Evolutionary conservation across 2,888 invertebrate species (phyloP), one percentile per base, ranked within the genome.

Genomic region (Caenorhabditis sulstoni): DNA sequence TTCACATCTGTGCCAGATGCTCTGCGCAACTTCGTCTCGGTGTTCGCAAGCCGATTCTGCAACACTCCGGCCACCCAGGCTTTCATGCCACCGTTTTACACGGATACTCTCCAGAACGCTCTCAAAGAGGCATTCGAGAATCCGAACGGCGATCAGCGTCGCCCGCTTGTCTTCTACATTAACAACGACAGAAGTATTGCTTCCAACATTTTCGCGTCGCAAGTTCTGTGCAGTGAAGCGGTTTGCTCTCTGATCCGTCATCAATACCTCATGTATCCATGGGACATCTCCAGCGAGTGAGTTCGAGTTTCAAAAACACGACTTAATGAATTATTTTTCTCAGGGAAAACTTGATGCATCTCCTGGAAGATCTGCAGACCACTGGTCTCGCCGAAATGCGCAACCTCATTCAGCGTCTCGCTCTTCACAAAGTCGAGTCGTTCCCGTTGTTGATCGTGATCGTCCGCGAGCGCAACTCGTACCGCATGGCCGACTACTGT

Each of bases 131-230:
- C 84, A 4, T 85, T 85, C 62, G 83, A 85, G 8, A 55, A 74
- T 41, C 76, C 79, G 4, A 76, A 74, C 41, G 62, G 73, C 4
- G 58, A 68, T 22, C 85, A 97, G 95, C 94, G 97, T 84, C 95
- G 95, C 92, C 93, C 97, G 74, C 92, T 99, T 85, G 97, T 96
- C 20, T 93, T 99, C 78, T 99, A 99, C 92, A 93, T 99, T 35
- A 98, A 99, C 91, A 96, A 98, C 91, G 98, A 98, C 91, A 94
- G 94, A 83, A 96, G 97, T 87, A 96, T 98, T 71, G 92, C 96
- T 86, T 94, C 96, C 44, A 97, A 99, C 92, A 97, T 98, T 83
- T 99, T 98, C 59, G 81, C 84, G 7, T 68, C 71, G 11, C 79
- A 86, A 82, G 83, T 85, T 3, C 92, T 98, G 84, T 96, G 96